phyloP scores from a whole-genome alignment of 2,113 vertebrate genomes.

The Nestor notabilis region DNA sequence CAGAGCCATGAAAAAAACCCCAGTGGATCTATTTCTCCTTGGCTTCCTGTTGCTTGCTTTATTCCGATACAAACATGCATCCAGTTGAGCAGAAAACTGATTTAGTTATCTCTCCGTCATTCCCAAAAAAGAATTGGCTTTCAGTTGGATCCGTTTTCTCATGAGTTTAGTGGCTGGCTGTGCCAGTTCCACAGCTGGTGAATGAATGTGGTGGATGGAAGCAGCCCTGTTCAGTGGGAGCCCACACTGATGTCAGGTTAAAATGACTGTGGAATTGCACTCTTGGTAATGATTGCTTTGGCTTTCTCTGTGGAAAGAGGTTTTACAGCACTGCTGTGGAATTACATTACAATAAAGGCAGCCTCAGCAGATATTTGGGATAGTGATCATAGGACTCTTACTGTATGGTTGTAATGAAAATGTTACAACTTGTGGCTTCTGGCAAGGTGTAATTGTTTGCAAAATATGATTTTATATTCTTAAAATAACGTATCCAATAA shows the following conservation, averaged over 20 bases:
- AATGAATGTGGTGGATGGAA: not conserved
- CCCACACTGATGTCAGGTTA: not conserved
- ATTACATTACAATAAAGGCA: not conserved
- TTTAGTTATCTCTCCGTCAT: not conserved
- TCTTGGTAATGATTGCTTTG: not conserved
- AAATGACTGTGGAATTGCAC: not conserved
- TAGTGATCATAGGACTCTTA: not conserved
- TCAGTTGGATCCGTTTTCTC: not conserved
- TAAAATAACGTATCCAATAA: not conserved
- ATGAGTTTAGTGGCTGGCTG: not conserved
- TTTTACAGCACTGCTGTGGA: not conserved
- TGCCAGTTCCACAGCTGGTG: not conserved
- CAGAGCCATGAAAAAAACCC: not conserved
- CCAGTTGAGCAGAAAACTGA: not conserved
- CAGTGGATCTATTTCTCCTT: not conserved
- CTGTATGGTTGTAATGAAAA: not conserved
- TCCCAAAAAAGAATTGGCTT: not conserved
- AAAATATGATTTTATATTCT: not conserved
- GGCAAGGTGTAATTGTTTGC: not conserved
- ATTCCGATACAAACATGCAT: not conserved
- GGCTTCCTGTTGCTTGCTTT: not conserved
- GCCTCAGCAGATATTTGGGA: not conserved
- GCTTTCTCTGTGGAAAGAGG: not conserved
- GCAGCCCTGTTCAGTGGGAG: not conserved
- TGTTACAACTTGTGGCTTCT: not conserved